Percentiles rank a stretch among this genome's conserved stretches.
Evolutionary conservation across 2,113 vertebrate genomes (phyloP).

Genomic region (Mormoops blainvillei): DNA sequence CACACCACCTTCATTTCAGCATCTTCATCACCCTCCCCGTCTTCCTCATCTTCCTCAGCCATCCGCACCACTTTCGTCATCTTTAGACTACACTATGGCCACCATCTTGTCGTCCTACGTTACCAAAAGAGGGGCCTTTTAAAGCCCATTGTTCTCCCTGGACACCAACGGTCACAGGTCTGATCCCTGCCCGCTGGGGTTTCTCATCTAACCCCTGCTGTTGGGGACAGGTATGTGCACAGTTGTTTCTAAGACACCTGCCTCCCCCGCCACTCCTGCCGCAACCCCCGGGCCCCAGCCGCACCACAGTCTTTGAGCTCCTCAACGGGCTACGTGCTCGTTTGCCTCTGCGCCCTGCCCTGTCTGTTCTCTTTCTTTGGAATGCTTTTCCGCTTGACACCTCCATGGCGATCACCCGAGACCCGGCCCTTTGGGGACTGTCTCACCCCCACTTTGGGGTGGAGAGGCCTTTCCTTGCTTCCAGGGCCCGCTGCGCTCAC

Average conservation of each 20-base stretch:
- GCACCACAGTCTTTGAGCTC: accelerated
- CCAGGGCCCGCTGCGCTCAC: not conserved
- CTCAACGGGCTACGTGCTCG: accelerated
- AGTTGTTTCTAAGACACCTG: accelerated
- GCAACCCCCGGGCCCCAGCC: not conserved
- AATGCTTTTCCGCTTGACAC: not conserved
- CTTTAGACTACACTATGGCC: not conserved
- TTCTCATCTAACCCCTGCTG: not conserved
- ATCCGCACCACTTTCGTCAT: not conserved
- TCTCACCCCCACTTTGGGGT: not conserved
- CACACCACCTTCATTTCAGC: too few species aligned
- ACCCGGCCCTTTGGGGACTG: not conserved
- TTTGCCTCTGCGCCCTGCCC: not conserved
- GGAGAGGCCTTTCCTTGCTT: not conserved
- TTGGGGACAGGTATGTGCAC: accelerated
- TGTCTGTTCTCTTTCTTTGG: not conserved
- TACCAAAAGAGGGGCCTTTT: not conserved
- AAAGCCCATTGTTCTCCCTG: not conserved
- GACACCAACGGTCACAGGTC: not conserved
- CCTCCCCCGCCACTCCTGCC: not conserved
- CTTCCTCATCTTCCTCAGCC: not conserved
- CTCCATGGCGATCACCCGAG: not conserved
- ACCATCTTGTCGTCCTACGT: not conserved
- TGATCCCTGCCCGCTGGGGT: not conserved
- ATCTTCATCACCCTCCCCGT: not conserved